These are phyloP conservation scores for Petromus typicus DNA, from an alignment of 2,113 vertebrate species.

Conservation along the genomic window DNA sequence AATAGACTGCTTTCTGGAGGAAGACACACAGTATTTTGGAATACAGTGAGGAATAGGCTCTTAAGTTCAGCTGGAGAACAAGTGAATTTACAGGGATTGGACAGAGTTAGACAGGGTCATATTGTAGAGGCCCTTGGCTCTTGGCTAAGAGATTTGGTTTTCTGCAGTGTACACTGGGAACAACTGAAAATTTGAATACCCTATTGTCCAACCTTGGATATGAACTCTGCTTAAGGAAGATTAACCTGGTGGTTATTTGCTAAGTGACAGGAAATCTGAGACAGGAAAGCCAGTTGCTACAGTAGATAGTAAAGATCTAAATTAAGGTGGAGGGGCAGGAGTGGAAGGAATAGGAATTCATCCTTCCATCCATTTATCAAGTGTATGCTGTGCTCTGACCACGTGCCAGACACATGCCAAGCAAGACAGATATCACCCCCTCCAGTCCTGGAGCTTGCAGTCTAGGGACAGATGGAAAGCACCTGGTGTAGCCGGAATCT, in stretches of 20 bases:
- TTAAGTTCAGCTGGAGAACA: neutral
- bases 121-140: neutral
- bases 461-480: conserved; percentile 59
- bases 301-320: conserved; percentile 45
- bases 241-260: conserved; percentile 27
- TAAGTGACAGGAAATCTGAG: conserved; percentile 59
- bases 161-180: neutral
- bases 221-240: conserved; percentile 43
- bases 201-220: neutral
- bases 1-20: neutral
- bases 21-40: conserved; percentile 5
- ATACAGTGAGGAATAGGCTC: neutral
- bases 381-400: neutral
- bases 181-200: neutral
- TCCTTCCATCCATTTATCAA: conserved; percentile 7
- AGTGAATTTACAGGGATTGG: neutral
- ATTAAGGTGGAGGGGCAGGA: conserved; percentile 21
- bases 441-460: neutral
- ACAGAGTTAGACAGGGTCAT: neutral
- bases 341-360: conserved; percentile 51
- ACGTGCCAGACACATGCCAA: conserved; percentile 41
- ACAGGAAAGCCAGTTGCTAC: conserved; percentile 18
- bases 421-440: neutral
- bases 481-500: conserved; percentile 49
- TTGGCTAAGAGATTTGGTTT: neutral